A percentile compares a stretch with the other conserved stretches of the same genome.
Evolutionary conservation across 2,113 vertebrate genomes (phyloP).

Genomic region (Sturnus vulgaris): DNA sequence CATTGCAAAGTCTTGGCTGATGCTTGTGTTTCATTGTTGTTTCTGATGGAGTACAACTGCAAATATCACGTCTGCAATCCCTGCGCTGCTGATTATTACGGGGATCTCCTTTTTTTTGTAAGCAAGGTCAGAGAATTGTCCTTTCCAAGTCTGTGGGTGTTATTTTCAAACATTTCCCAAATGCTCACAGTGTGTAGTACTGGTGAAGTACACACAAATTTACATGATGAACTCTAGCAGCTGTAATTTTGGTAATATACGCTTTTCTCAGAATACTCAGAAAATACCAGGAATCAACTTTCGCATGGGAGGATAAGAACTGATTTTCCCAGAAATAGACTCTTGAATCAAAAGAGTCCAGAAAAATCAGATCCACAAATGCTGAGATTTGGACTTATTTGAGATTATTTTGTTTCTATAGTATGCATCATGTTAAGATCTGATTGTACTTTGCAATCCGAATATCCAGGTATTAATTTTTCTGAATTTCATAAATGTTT

Average conservation of each 20-base stretch:
- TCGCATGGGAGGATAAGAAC: not conserved
- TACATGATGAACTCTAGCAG: not conserved
- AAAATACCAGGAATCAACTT: not conserved
- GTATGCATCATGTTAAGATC: not conserved
- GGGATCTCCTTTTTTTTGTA: not conserved
- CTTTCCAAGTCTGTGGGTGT: not conserved
- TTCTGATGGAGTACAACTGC: not conserved
- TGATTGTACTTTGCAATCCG: not conserved
- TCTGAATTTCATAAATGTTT: not conserved
- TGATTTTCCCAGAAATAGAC: not conserved
- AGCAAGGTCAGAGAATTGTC: not conserved
- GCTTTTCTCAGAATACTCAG: not conserved
- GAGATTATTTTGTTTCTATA: not conserved
- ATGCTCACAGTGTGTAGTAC: not conserved
- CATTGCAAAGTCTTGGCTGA: not conserved
- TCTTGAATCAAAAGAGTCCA: not conserved
- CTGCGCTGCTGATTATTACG: not conserved
- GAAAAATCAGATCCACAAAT: not conserved
- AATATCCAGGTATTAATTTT: not conserved
- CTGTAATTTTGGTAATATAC: not conserved
- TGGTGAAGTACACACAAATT: not conserved
- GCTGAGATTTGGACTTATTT: not conserved
- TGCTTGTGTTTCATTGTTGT: not conserved
- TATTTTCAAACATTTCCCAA: not conserved
- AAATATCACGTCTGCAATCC: not conserved